Conservation (phyloP, 2,797 vertebrate genomes). For the Hydrophis major region DNA sequence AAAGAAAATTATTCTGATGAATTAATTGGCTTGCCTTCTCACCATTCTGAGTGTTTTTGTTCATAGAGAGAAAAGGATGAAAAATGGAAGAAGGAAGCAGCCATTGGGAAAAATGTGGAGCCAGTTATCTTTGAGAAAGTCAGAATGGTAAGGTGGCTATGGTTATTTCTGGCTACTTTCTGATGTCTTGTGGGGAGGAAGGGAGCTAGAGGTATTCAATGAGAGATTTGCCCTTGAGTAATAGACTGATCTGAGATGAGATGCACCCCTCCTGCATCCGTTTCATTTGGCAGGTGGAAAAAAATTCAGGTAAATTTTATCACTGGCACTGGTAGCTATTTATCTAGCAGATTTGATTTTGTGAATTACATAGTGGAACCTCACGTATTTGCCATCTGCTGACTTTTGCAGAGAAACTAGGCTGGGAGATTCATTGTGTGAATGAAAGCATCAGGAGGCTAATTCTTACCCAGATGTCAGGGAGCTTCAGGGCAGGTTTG, state of each 20-base stretch:
- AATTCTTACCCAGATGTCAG: neutral
- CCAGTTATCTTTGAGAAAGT: constrained; percentile 96
- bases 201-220: neutral
- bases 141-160: constrained; percentile 83
- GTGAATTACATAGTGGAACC: neutral
- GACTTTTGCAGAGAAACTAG: neutral
- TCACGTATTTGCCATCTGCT: neutral
- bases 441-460: neutral
- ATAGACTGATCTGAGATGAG: neutral
- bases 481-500: neutral
- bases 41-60: neutral
- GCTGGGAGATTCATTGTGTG: neutral
- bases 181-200: neutral
- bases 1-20: neutral
- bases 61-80: constrained; percentile 90
- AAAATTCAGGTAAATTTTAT: neutral
- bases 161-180: neutral
- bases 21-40: neutral
- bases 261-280: neutral
- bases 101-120: constrained; percentile 79
- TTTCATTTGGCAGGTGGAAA: neutral
- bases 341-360: neutral
- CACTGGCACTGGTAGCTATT: neutral
- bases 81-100: constrained; percentile 79
- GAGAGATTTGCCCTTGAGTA: neutral